Conservation (phyloP, 2,888 invertebrate genomes). For the Germaria angustata region DNA sequence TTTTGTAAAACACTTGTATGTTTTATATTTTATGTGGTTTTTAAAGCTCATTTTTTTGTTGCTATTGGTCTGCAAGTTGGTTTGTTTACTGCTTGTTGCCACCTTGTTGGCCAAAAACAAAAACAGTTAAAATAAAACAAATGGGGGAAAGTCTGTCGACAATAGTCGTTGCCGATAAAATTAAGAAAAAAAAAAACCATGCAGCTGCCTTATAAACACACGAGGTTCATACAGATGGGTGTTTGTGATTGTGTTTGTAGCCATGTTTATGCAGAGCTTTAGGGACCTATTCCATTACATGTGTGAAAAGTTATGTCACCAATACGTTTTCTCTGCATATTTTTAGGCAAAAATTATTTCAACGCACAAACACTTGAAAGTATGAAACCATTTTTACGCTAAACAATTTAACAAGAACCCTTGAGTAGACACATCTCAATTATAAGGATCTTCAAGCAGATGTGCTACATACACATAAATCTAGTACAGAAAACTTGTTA, state of each 20-base stretch:
- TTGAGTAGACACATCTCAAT: neutral
- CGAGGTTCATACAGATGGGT: neutral
- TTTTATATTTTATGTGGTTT: conserved; percentile 56
- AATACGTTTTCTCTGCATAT: conserved; percentile 26
- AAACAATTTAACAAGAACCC: conserved; percentile 1
- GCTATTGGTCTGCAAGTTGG: conserved; percentile 35
- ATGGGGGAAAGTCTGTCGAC: conserved; percentile 36
- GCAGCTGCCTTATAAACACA: conserved; percentile 14
- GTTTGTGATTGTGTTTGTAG: neutral
- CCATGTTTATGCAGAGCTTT: neutral
- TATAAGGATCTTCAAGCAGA: neutral
- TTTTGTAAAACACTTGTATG: conserved; percentile 34
- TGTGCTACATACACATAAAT: too few species aligned
- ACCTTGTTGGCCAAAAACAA: conserved; percentile 35
- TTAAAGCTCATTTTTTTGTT: conserved; percentile 35
- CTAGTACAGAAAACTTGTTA: too few species aligned
- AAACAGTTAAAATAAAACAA: neutral
- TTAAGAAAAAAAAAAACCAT: conserved; percentile 17
- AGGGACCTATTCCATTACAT: neutral
- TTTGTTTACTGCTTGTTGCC: conserved; percentile 62
- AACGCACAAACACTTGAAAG: neutral
- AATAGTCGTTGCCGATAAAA: conserved; percentile 37
- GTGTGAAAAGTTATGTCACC: conserved; percentile 24
- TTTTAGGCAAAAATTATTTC: conserved; percentile 21
- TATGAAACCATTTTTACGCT: neutral